Conservation (phyloP, 1,140 invertebrate species). For the Medauroidea extradentata region DNA sequence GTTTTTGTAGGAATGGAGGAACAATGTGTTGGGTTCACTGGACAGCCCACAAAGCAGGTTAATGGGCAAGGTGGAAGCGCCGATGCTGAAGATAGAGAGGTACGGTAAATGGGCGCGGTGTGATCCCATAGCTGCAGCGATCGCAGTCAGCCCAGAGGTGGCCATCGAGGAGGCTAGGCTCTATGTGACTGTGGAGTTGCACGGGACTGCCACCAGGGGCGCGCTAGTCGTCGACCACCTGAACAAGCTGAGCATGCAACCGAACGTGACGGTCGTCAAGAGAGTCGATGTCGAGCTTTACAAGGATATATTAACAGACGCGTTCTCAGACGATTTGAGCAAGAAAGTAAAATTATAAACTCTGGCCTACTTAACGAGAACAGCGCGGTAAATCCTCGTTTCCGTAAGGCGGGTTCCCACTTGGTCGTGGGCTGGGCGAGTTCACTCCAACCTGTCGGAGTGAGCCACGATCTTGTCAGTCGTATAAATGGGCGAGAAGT, state of each 20-base stretch:
- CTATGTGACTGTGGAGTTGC: slow-evolving; percentile 53
- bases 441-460: no score
- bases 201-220: slow-evolving; percentile 52
- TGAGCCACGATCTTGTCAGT: no score
- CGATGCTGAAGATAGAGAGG: slow-evolving; percentile 31
- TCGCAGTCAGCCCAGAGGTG: slow-evolving; percentile 43
- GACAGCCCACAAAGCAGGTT: slow-evolving; percentile 44
- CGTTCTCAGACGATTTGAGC: no score
- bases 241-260: slow-evolving; percentile 32
- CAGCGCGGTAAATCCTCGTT: no score
- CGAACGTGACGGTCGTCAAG: slow-evolving; percentile 52
- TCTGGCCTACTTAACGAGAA: no score
- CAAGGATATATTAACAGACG: not conserved
- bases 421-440: no score
- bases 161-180: slow-evolving; percentile 35
- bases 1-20: slow-evolving; percentile 52
- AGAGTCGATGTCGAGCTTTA: not conserved
- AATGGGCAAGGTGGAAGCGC: slow-evolving; percentile 51
- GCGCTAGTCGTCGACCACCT: slow-evolving; percentile 56
- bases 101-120: slow-evolving; percentile 46
- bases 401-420: no score
- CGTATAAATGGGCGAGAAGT: no score
- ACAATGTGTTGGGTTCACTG: slow-evolving; percentile 43
- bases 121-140: slow-evolving; percentile 52
- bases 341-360: no score